phyloP scores from a whole-genome alignment of 1,140 invertebrate genomes.

The Alviniconcha marisindica region DNA sequence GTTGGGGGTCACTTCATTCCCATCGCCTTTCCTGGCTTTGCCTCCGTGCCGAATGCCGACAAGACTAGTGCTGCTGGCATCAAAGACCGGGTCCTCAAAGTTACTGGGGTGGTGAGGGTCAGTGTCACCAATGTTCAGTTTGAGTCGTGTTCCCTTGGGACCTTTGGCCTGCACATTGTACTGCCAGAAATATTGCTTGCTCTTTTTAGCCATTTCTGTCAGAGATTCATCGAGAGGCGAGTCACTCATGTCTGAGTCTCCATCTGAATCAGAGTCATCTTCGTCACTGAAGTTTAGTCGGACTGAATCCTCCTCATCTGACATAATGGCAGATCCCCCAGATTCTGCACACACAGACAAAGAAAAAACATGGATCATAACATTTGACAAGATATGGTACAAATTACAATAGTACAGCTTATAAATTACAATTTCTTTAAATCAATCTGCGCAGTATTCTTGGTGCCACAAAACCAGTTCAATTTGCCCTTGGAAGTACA shows the following conservation, averaged over 20 bases:
- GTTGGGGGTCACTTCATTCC: slow-evolving; percentile 97
- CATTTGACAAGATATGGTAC: too few relatives aligned
- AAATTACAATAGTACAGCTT: too few relatives aligned
- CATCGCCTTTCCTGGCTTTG: slow-evolving; percentile 97
- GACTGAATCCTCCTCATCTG: slow-evolving; percentile 55
- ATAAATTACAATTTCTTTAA: too few relatives aligned
- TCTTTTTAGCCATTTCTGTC: slow-evolving; percentile 83
- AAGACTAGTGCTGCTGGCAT: slow-evolving; percentile 55
- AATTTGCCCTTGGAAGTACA: too few relatives aligned
- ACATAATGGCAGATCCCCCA: slow-evolving; percentile 53
- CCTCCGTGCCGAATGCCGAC: slow-evolving; percentile 81
- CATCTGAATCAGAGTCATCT: slow-evolving; percentile 56
- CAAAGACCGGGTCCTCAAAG: slow-evolving; percentile 76
- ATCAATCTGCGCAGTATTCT: too few relatives aligned
- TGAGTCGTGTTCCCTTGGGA: slow-evolving; percentile 84
- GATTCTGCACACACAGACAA: slow-evolving; percentile 57
- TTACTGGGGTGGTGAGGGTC: slow-evolving; percentile 94
- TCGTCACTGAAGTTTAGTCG: slow-evolving; percentile 51
- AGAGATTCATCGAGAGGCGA: slow-evolving; percentile 46
- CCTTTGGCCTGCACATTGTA: slow-evolving; percentile 99
- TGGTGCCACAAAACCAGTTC: too few relatives aligned
- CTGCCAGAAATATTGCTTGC: slow-evolving; percentile 92
- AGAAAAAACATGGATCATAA: neutral
- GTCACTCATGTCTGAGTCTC: slow-evolving; percentile 36
- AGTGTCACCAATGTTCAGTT: slow-evolving; percentile 78